phyloP scores from a whole-genome alignment of 2,797 vertebrate species.

The Lagodon rhomboides region DNA sequence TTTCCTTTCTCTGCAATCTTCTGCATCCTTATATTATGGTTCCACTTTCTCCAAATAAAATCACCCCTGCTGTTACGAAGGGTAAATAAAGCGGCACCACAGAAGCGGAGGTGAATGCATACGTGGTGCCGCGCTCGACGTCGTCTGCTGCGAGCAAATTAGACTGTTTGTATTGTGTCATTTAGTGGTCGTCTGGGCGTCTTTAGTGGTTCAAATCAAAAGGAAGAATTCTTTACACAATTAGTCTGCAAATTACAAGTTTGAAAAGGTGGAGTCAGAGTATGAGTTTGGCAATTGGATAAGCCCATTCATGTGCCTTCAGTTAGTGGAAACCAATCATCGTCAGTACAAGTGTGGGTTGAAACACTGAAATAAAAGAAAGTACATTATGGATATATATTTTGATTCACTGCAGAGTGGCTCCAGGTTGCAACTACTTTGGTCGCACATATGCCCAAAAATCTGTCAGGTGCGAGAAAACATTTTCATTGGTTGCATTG shows the following conservation, averaged over 20 bases:
- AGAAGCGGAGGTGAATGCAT: constrained; percentile 27
- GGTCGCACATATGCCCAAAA: too few species aligned
- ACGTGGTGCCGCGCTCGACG: constrained; percentile 27
- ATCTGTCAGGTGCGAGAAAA: too few species aligned
- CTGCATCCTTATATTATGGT: constrained; percentile 53
- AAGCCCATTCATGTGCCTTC: neutral
- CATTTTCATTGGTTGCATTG: too few species aligned
- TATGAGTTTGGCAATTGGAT: neutral
- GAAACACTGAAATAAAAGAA: neutral
- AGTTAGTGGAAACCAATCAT: neutral
- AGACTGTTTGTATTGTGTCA: constrained; percentile 34
- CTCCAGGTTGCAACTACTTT: too few species aligned
- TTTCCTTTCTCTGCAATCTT: constrained; percentile 47
- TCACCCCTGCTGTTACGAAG: constrained; percentile 34
- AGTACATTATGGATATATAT: neutral
- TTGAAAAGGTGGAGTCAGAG: constrained; percentile 4
- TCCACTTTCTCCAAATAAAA: constrained; percentile 60
- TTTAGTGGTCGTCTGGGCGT: constrained; percentile 25
- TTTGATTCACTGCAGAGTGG: too few species aligned
- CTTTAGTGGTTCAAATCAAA: constrained; percentile 38
- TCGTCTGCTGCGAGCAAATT: constrained; percentile 31
- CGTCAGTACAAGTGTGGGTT: neutral
- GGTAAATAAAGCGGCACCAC: constrained; percentile 50
- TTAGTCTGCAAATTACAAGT: constrained; percentile 30
- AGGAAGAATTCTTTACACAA: constrained; percentile 15